These are phyloP conservation scores for Zosterops pallidus DNA, from an alignment of 2,113 vertebrate genomes.

Conservation along the genomic window DNA sequence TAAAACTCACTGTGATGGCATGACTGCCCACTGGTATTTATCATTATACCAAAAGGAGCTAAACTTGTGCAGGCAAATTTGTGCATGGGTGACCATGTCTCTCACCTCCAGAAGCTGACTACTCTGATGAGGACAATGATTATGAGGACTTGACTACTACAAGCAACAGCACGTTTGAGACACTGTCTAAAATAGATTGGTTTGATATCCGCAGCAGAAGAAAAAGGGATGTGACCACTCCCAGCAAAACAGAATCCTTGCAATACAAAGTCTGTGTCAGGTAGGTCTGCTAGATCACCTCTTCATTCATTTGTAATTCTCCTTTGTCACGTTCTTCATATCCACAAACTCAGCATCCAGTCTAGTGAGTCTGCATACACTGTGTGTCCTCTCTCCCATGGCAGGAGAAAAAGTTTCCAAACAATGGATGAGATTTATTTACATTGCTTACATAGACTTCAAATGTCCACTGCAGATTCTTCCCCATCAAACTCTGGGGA, in stretches of 20 bases:
- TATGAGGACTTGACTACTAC: background rate
- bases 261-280: constrained; percentile 71
- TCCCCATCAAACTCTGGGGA: background rate
- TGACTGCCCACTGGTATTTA: background rate
- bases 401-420: background rate
- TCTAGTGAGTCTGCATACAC: background rate
- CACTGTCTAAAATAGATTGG: constrained; percentile 54
- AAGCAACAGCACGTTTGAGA: background rate
- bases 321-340: background rate
- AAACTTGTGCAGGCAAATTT: background rate
- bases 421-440: background rate
- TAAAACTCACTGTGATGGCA: background rate
- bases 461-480: background rate
- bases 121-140: constrained; percentile 34
- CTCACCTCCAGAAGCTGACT: background rate
- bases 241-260: constrained; percentile 11
- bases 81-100: background rate
- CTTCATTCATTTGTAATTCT: background rate
- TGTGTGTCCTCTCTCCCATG: background rate
- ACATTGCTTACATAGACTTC: background rate
- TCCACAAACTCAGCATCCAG: background rate
- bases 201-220: constrained; percentile 71
- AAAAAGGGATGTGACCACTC: constrained; percentile 41
- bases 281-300: constrained; percentile 37
- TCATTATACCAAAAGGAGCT: background rate